phyloP scores from a whole-genome alignment of 2,888 invertebrate species.

The Amblyjoppa fuscipennis region DNA sequence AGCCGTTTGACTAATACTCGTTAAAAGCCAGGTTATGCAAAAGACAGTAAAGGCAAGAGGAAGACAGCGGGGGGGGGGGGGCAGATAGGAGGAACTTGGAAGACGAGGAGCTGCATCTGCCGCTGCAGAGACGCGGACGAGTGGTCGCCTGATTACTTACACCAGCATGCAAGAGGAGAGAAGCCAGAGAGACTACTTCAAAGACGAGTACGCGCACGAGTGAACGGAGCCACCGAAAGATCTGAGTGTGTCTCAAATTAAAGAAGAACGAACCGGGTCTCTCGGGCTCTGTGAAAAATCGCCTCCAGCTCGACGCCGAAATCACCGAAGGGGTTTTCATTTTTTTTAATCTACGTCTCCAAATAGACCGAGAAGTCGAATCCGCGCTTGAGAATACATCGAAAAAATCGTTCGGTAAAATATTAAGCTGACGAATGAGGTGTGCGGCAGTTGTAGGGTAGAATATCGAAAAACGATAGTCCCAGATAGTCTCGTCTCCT shows the following conservation, averaged over 20 bases:
- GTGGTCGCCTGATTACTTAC: constrained; percentile 80
- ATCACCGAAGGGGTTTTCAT: constrained; percentile 30
- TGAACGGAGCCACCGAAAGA: constrained; percentile 64
- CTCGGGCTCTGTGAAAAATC: constrained; percentile 40
- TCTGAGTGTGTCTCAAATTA: constrained; percentile 78
- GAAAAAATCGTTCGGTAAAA: not conserved
- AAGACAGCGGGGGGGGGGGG: constrained; percentile 38
- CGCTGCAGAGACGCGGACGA: constrained; percentile 71
- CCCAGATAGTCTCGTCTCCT: not conserved
- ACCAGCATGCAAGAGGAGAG: constrained; percentile 72
- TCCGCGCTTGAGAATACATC: not conserved
- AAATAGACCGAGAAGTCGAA: not conserved
- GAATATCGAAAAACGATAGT: not conserved
- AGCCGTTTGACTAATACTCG: constrained; percentile 18
- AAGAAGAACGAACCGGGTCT: constrained; percentile 77
- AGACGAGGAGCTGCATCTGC: constrained; percentile 64
- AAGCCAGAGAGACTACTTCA: constrained; percentile 78
- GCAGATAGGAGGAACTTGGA: constrained; percentile 63
- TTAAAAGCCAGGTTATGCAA: constrained; percentile 61
- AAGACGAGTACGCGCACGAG: constrained; percentile 76
- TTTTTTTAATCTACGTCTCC: constrained; percentile 12
- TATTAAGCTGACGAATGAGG: not conserved
- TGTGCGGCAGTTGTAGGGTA: not conserved
- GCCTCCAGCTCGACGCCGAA: constrained; percentile 44
- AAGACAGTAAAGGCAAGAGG: constrained; percentile 52